Evolutionary conservation across 1,140 invertebrate genomes (phyloP).

Genomic region (Mactra quadrangularis): DNA sequence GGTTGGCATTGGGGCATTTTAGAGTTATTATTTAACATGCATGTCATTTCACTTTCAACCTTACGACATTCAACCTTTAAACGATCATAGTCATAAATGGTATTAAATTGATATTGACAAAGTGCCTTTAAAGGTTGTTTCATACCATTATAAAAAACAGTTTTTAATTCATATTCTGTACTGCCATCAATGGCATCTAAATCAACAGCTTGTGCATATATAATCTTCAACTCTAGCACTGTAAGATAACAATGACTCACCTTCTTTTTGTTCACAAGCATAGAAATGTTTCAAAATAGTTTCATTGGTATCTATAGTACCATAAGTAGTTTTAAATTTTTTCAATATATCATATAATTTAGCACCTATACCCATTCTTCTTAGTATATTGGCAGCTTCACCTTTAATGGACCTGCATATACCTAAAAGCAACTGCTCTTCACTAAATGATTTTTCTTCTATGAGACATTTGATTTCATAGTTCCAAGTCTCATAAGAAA

Average conservation of each 20-base stretch:
- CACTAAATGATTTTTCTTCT: background rate
- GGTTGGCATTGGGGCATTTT: background rate
- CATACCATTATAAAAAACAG: constrained; percentile 20
- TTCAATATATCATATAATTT: background rate
- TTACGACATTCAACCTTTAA: constrained; percentile 33
- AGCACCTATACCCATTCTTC: background rate
- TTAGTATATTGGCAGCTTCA: constrained; percentile 16
- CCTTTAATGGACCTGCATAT: constrained; percentile 17
- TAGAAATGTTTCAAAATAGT: constrained; percentile 36
- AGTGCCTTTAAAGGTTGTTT: background rate
- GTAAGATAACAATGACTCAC: constrained; percentile 10
- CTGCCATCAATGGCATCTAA: constrained; percentile 4
- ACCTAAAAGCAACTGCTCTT: constrained; percentile 18
- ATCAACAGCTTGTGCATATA: constrained; percentile 14
- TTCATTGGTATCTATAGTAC: constrained; percentile 5
- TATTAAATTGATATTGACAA: constrained; percentile 11
- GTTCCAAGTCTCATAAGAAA: constrained; percentile 4
- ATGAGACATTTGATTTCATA: constrained; percentile 25
- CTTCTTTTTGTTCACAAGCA: constrained; percentile 3
- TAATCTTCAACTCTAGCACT: constrained; percentile 29
- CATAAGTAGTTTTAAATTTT: constrained; percentile 7
- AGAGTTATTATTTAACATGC: background rate
- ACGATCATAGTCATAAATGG: constrained; percentile 21
- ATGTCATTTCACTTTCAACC: constrained; percentile 2
- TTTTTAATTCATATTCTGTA: background rate